These are phyloP conservation scores for Helicolenus hilgendorfi DNA, from an alignment of 2,797 vertebrate species.

Conservation along the genomic window DNA sequence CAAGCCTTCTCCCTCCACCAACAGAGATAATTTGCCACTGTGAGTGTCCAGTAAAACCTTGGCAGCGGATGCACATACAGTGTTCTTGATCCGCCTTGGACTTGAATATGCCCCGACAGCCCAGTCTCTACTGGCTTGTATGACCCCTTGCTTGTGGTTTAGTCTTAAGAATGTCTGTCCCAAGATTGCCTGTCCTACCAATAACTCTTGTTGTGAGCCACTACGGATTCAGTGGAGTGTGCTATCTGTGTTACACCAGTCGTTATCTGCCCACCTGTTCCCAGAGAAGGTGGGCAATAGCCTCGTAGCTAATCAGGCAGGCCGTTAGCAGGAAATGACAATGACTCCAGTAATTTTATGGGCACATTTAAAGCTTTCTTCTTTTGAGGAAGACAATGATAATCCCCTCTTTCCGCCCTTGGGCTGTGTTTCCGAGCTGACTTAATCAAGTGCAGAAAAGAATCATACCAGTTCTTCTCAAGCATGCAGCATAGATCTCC, in stretches of 20 bases:
- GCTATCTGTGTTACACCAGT: constrained; percentile 25
- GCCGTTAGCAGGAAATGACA: constrained; percentile 57
- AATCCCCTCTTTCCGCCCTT: constrained; percentile 32
- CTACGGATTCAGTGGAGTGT: constrained; percentile 8
- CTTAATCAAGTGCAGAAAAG: constrained; percentile 48
- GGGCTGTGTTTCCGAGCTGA: constrained; percentile 48
- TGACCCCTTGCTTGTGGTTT: constrained; percentile 33
- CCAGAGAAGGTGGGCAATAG: constrained; percentile 28
- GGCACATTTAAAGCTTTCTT: constrained; percentile 55
- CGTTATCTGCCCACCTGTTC: constrained; percentile 48
- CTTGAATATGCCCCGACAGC: constrained; percentile 17
- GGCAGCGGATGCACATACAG: constrained; percentile 16
- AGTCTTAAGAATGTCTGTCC: constrained; percentile 10
- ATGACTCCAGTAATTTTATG: constrained; percentile 64
- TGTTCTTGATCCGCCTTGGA: constrained; percentile 18
- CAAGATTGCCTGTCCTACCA: constrained; percentile 6
- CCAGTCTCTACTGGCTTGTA: background rate
- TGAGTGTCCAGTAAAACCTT: constrained; percentile 28
- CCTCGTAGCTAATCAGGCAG: constrained; percentile 39
- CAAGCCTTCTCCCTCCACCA: constrained; percentile 32
- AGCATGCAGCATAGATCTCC: constrained; percentile 21
- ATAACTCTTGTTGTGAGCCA: background rate
- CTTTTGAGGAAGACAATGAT: constrained; percentile 43
- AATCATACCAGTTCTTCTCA: constrained; percentile 13
- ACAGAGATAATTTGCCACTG: constrained; percentile 37